A percentile compares a stretch with the other conserved stretches of the same genome.
These are phyloP conservation scores for Gadus chalcogrammus DNA, from an alignment of 2,113 vertebrate species.

Conservation along the genomic window DNA sequence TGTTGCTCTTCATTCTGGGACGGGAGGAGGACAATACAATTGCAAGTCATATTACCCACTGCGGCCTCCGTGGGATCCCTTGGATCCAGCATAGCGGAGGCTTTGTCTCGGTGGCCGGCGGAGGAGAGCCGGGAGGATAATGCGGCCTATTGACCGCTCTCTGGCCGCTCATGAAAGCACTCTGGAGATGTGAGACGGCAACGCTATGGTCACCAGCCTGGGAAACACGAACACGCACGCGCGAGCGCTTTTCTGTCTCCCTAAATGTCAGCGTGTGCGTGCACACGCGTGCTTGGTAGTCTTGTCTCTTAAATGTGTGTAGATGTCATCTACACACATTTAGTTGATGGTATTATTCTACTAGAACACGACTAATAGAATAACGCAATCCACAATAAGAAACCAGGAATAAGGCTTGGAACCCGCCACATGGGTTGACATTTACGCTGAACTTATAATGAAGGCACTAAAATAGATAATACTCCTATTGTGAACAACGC, in stretches of 20 bases:
- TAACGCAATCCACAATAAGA: slow-evolving; percentile 40
- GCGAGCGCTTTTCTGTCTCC: neutral
- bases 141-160: slow-evolving; percentile 23
- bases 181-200: slow-evolving; percentile 45
- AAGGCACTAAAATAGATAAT: too few relatives aligned
- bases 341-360: too few relatives aligned
- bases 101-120: slow-evolving; percentile 5
- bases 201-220: slow-evolving; percentile 60
- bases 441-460: too few relatives aligned
- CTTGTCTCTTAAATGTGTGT: too few relatives aligned
- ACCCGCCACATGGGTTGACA: slow-evolving; percentile 9
- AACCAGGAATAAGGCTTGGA: slow-evolving; percentile 20
- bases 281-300: neutral
- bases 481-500: too few relatives aligned
- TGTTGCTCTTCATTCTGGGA: too few relatives aligned
- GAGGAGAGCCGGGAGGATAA: slow-evolving; percentile 20
- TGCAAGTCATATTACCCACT: too few relatives aligned
- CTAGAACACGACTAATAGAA: neutral
- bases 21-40: too few relatives aligned
- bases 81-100: slow-evolving; percentile 4
- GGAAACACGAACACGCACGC: slow-evolving; percentile 23
- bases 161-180: slow-evolving; percentile 45
- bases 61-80: too few relatives aligned
- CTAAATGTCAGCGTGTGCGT: neutral
- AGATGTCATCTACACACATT: too few relatives aligned